phyloP scores from a whole-genome alignment of 2,888 invertebrate species.

The Epiblema foenella region DNA sequence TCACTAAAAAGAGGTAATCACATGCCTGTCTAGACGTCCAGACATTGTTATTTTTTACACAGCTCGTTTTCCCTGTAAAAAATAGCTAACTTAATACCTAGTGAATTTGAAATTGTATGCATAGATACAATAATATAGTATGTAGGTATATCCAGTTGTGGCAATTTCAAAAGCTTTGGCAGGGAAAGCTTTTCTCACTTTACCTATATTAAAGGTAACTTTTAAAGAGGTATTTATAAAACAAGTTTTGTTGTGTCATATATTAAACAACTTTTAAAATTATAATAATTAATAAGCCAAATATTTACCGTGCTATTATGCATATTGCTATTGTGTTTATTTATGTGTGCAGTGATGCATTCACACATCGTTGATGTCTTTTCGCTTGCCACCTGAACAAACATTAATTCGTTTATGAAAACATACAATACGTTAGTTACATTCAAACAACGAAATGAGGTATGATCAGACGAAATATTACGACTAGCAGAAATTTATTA shows the following conservation, averaged over 20 bases:
- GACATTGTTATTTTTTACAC: constrained; percentile 18
- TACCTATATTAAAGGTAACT: too few relatives aligned
- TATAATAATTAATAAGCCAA: too few relatives aligned
- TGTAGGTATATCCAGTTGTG: background rate
- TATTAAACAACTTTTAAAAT: too few relatives aligned
- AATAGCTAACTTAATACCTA: too few relatives aligned
- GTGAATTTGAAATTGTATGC: background rate
- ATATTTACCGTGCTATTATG: too few relatives aligned
- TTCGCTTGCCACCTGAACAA: background rate
- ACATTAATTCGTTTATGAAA: background rate
- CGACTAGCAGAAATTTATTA: too few relatives aligned
- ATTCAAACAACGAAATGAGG: background rate
- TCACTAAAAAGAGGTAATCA: constrained; percentile 11
- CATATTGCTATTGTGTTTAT: background rate
- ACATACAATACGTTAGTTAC: background rate
- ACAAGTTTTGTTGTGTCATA: too few relatives aligned
- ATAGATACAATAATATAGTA: background rate
- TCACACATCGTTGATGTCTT: constrained; percentile 6
- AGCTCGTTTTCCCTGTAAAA: constrained; percentile 5
- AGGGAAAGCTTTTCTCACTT: too few relatives aligned
- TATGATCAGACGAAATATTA: constrained; percentile 1
- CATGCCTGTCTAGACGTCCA: constrained; percentile 14
- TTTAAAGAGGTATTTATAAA: too few relatives aligned
- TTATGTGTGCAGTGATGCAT: background rate
- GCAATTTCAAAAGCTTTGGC: too few relatives aligned